Conservation (phyloP, 2,113 vertebrate genomes). For the Ondatra zibethicus region DNA sequence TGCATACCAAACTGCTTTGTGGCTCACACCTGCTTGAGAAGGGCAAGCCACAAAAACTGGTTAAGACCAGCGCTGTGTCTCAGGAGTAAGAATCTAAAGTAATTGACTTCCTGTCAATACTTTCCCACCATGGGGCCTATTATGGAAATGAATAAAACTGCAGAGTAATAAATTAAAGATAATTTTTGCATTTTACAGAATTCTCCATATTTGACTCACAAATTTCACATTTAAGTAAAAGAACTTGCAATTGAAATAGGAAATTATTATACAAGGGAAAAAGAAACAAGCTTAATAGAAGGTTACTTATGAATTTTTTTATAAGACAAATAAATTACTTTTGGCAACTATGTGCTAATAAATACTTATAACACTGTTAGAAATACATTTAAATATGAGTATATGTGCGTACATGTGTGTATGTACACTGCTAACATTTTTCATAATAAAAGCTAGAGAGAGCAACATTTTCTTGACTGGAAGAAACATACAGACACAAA, state of each 20-base stretch:
- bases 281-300: conserved; percentile 54
- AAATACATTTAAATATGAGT: conserved; percentile 43
- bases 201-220: conserved; percentile 67
- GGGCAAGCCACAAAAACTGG: neutral
- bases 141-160: conserved; percentile 61
- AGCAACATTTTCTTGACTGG: neutral
- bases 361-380: conserved; percentile 37
- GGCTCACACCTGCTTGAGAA: neutral
- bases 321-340: conserved; percentile 61
- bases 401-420: neutral
- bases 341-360: conserved; percentile 50
- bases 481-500: conserved; percentile 43
- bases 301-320: conserved; percentile 64
- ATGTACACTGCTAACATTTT: neutral
- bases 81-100: conserved; percentile 55
- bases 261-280: conserved; percentile 34
- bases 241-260: conserved; percentile 40
- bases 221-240: conserved; percentile 66
- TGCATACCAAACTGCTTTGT: neutral
- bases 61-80: neutral
- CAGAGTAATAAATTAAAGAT: conserved; percentile 59
- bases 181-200: conserved; percentile 57
- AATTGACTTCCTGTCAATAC: conserved; percentile 62
- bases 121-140: conserved; percentile 28
- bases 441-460: conserved; percentile 29